phyloP scores from a whole-genome alignment of 2,888 invertebrate genomes.

The Watsonalla cultraria region DNA sequence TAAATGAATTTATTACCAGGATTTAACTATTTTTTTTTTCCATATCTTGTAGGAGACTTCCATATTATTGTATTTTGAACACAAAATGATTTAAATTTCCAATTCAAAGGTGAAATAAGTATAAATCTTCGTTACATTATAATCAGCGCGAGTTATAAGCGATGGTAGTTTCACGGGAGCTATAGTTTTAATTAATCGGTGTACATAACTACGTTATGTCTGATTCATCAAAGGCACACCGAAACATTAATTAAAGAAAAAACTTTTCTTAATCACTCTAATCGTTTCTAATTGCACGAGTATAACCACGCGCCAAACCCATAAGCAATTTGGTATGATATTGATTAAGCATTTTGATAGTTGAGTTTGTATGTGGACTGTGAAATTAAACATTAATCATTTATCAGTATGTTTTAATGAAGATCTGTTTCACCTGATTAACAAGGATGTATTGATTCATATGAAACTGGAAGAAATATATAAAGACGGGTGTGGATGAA shows the following conservation, averaged over 20 bases:
- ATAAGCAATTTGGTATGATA: conserved; percentile 1
- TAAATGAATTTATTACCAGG: too few relatives aligned
- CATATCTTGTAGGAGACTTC: too few relatives aligned
- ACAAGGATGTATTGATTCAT: too few relatives aligned
- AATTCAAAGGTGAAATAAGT: neutral
- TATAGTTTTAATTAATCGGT: neutral
- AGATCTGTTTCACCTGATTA: too few relatives aligned
- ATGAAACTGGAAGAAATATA: too few relatives aligned
- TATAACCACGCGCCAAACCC: conserved; percentile 1
- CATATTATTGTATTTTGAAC: too few relatives aligned
- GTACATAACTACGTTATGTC: neutral
- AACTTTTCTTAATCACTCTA: neutral
- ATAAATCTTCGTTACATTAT: conserved; percentile 1
- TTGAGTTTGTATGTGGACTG: conserved; percentile 7
- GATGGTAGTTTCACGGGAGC: conserved; percentile 2
- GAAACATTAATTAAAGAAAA: conserved; percentile 1
- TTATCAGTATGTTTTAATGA: too few relatives aligned
- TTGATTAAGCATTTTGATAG: conserved; percentile 3
- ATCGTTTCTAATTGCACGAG: neutral
- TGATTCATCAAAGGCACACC: conserved; percentile 1
- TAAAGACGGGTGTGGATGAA: too few relatives aligned
- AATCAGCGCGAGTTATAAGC: neutral
- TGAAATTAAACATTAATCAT: too few relatives aligned
- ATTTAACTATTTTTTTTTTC: too few relatives aligned
- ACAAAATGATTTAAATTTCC: too few relatives aligned